A percentile compares a stretch with the other conserved stretches of the same genome.
phyloP scores from a whole-genome alignment of 2,113 vertebrate species.

The Dasyurus viverrinus region DNA sequence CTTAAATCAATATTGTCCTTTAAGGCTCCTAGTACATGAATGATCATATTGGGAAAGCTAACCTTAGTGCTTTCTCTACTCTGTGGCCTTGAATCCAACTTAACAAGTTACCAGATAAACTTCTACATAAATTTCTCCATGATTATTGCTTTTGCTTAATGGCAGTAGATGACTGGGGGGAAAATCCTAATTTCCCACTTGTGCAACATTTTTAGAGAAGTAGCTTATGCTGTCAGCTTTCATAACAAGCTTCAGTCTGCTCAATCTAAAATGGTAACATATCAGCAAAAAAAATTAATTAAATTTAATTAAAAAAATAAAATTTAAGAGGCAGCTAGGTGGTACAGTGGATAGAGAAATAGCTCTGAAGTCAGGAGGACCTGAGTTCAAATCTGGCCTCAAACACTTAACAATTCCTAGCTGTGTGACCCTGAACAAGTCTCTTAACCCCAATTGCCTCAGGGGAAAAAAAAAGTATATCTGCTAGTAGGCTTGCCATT shows the following conservation, averaged over 20 bases:
- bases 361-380: no score
- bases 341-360: no score
- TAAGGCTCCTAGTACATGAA: neutral
- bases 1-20: neutral
- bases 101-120: neutral
- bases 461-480: no score
- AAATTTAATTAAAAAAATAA: no score
- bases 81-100: neutral
- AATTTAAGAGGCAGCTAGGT: no score
- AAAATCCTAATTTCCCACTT: neutral
- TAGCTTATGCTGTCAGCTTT: neutral
- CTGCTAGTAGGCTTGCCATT: no score
- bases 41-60: neutral
- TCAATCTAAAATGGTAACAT: neutral
- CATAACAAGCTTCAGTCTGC: neutral
- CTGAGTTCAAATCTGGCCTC: no score
- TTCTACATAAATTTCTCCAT: neutral
- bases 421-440: no score
- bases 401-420: no score
- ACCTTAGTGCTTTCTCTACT: neutral
- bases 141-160: neutral
- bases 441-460: no score
- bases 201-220: neutral
- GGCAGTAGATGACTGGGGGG: neutral
- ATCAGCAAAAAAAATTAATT: no score